phyloP scores from a whole-genome alignment of 2,888 invertebrate genomes.

The Thysanoteuthis rhombus region DNA sequence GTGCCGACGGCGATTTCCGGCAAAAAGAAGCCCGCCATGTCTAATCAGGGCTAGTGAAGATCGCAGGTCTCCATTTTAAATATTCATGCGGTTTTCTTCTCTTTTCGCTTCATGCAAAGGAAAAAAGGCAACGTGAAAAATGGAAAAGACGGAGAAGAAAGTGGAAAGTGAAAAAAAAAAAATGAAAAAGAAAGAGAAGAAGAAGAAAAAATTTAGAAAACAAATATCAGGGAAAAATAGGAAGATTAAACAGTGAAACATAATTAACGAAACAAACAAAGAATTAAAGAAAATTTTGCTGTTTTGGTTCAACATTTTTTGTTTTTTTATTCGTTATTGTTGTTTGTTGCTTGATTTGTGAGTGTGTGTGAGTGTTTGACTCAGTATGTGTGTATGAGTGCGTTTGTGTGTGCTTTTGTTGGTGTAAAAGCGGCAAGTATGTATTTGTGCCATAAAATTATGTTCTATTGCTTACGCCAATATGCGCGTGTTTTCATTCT shows the following conservation, averaged over 20 bases:
- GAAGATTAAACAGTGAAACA: neutral
- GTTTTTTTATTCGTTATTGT: neutral
- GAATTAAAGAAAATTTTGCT: neutral
- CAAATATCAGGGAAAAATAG: neutral
- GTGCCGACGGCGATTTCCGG: neutral
- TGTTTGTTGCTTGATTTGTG: neutral
- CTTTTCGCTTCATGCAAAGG: neutral
- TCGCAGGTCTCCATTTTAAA: neutral
- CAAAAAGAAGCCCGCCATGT: neutral
- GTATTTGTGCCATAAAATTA: too few species aligned
- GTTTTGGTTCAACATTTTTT: neutral
- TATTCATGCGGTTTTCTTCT: neutral
- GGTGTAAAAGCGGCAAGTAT: too few species aligned
- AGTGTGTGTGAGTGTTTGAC: neutral
- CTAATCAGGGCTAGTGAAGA: neutral
- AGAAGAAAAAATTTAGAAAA: neutral
- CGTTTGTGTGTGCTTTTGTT: too few species aligned
- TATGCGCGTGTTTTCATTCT: too few species aligned
- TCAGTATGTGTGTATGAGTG: neutral
- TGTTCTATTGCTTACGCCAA: too few species aligned
- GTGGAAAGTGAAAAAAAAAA: neutral
- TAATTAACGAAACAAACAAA: slow-evolving; percentile 12
- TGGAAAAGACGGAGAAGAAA: neutral
- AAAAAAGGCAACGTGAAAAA: neutral
- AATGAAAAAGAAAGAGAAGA: neutral